Evolutionary conservation across 1,140 invertebrate species (phyloP).

Genomic region (Heliconius melpomene): DNA sequence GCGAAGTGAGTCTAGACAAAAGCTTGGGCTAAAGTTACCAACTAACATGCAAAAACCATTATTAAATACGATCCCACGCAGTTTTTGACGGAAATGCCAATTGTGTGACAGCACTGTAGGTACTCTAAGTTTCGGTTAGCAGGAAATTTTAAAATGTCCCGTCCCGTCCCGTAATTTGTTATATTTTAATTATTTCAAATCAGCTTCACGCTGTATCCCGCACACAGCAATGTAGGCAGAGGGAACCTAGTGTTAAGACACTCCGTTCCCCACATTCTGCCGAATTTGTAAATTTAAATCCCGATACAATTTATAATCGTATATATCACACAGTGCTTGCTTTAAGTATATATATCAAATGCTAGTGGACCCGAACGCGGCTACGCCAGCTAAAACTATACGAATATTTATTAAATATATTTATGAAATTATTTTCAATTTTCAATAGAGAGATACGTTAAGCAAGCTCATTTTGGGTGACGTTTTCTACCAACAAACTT

Average conservation of each 20-base stretch:
- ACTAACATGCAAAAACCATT: constrained; percentile 13
- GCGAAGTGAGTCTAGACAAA: constrained; percentile 38
- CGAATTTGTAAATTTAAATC: too few species aligned
- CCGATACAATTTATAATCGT: not conserved
- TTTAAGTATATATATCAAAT: not conserved
- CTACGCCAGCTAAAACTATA: too few species aligned
- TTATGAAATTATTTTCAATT: too few species aligned
- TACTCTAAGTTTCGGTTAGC: constrained; percentile 4
- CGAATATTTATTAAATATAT: too few species aligned
- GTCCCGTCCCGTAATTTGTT: not conserved
- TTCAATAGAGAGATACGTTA: too few species aligned
- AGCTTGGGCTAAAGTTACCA: not conserved
- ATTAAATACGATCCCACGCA: constrained; percentile 19
- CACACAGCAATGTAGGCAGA: too few species aligned
- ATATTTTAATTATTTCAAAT: not conserved
- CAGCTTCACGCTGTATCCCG: too few species aligned
- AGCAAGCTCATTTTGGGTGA: too few species aligned
- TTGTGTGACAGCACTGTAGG: constrained; percentile 16
- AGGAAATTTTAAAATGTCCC: not conserved
- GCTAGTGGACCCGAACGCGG: too few species aligned
- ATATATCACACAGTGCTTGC: not conserved
- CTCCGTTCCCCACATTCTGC: too few species aligned
- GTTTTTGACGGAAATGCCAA: constrained; percentile 32
- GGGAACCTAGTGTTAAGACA: too few species aligned
- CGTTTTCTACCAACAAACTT: too few species aligned